Base-by-base conservation (phyloP, 2,797 vertebrate species). In the Neosilurus hyrtlii region DNA sequence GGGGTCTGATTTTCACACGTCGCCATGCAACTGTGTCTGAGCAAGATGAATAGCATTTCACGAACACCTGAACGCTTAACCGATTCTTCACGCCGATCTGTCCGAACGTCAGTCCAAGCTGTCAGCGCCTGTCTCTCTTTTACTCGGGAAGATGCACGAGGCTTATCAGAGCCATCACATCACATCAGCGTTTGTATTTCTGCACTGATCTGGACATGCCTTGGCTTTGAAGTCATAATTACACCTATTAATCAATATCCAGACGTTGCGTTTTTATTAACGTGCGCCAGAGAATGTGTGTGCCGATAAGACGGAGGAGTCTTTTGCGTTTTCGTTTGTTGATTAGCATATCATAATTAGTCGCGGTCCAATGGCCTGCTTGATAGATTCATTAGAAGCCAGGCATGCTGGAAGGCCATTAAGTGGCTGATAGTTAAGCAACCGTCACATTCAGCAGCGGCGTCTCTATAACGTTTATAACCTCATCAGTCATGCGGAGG, bases 271-370 rank as follows among this genome's bases (percentile, higher is more conserved):
- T 70, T 61, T 85, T 43, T 43, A 49, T 72, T 62, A 61, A 63
- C 24, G 22, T 16, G 30, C 12, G 8, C 10, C 11, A 52, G 37
- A 63, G 65, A 86, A 90, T 77, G 84, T 82, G 30, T 80, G 87
- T 85, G 86, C 80, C 84, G 91, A 92, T 89, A 89, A 86, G 89
- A 91, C 86, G 83, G 83, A 86, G 84, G 85, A 85, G 81, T 86
- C 84, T 87, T 79, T 86, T 88, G 85, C 86, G 88, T 88, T 90
- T 91, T 86, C 75, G 83, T 88, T 89, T 87, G 86, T 86, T 81
- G 90, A 93, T 93, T 93, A 93, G 89, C 91, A 92, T 91, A 92
- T 93, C 90, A 91, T 93, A 93, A 94, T 94, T 94, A 93, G 92
- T 93, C 91, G 89, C 92, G 92, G 93, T 91, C 91, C 90, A 91